Evolutionary conservation across 2,797 vertebrate genomes (phyloP), one percentile per base, ranked within the genome.

Genomic region (Coregonus sp.): DNA sequence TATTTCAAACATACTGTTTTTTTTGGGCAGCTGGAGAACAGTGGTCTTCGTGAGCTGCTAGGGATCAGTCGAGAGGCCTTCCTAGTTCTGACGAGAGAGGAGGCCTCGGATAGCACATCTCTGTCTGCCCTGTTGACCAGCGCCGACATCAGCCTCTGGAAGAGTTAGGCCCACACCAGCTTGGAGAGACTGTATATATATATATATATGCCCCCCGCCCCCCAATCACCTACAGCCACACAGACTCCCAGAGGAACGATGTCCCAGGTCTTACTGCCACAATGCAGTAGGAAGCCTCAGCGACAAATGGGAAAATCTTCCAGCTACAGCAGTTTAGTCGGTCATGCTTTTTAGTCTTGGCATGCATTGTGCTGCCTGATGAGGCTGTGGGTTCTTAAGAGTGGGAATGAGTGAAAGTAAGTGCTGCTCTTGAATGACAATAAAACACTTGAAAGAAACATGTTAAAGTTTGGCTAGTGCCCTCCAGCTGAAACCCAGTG

Each of bases 61-160:
- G 97, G 98, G 80, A 98, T 99, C 91, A 99, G 97, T 74, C 95
- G 96, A 18, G 97, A 99, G 82, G 98, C 97, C 0, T 99, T 99
- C 88, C 91, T 98, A 85, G 92, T 96, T 73, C 93, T 99, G 56
- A 96, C 96, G 85, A 93, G 95, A 84, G 98, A 98, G 0, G 96
- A 98, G 14, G 79, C 81, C 0, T 96, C 95, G 0, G 97, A 99
- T 81, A 96, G 90, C 89, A 96, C 95, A 0, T 96, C 97, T 4
- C 92, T 98, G 72, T 98, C 97, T 0, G 94, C 94, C 0, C 85
- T 97, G 65, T 92, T 98, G 78, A 97, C 95, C 74, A 98, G 91
- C 70, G 90, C 95, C 11, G 97, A 99, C 66, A 75, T 96, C 89
- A 98, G 96, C 87, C 90, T 97, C 89, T 94, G 96, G 79, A 98